Evolutionary conservation across 2,888 invertebrate genomes (phyloP).

Genomic region (Papilio elwesi): DNA sequence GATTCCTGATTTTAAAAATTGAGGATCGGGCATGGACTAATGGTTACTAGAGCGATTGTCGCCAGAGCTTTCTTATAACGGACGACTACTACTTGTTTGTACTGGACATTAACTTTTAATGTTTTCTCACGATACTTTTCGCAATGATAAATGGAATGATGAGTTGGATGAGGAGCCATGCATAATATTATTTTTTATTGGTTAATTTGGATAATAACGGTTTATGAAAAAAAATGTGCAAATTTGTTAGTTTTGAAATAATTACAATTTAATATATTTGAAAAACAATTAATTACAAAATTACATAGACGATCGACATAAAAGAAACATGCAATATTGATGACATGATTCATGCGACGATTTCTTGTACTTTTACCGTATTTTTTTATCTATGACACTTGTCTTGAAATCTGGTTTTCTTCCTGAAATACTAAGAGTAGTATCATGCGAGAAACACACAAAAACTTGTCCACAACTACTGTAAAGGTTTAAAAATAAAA

Average conservation of each 20-base stretch:
- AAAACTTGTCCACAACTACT: not conserved
- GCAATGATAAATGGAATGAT: slow-evolving; percentile 40
- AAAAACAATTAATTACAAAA: not conserved
- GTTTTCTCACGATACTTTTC: slow-evolving; percentile 41
- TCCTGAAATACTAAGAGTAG: slow-evolving; percentile 37
- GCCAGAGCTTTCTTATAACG: too few relatives aligned
- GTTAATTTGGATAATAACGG: not conserved
- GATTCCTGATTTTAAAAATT: too few relatives aligned
- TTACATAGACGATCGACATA: not conserved
- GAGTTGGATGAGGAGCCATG: slow-evolving; percentile 36
- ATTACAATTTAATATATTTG: not conserved
- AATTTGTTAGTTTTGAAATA: not conserved
- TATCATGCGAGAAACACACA: slow-evolving; percentile 32
- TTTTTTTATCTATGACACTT: slow-evolving; percentile 21
- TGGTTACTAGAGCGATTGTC: not conserved
- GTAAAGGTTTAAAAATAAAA: not conserved
- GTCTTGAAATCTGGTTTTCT: slow-evolving; percentile 17
- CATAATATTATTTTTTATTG: not conserved
- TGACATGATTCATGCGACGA: slow-evolving; percentile 18
- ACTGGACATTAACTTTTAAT: not conserved
- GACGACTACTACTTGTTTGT: not conserved
- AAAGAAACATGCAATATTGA: slow-evolving; percentile 27
- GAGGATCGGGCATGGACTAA: too few relatives aligned
- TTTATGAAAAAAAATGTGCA: not conserved
- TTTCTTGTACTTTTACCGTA: slow-evolving; percentile 30